These are phyloP conservation scores for Rallus crepitans DNA, from an alignment of 2,797 vertebrate species.

Conservation along the genomic window DNA sequence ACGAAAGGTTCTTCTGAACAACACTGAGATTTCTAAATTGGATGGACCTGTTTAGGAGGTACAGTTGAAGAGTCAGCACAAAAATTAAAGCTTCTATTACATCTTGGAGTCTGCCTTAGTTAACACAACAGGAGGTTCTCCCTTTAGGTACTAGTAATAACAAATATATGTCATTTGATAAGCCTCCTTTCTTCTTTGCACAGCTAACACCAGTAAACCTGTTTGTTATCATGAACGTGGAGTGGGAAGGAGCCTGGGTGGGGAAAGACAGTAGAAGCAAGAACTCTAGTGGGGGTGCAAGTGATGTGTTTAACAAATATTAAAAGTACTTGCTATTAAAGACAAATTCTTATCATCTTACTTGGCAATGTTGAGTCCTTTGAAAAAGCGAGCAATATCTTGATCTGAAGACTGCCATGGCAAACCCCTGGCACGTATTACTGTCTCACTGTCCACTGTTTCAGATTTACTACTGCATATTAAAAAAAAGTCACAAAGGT, in stretches of 20 bases:
- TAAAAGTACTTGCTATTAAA: neutral
- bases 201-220: neutral
- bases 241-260: neutral
- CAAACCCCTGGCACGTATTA: slow-evolving; percentile 93
- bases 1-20: neutral
- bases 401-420: slow-evolving; percentile 98
- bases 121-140: neutral
- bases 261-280: neutral
- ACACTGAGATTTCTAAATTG: neutral
- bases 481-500: neutral
- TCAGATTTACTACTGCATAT: slow-evolving; percentile 89
- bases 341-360: slow-evolving; percentile 64
- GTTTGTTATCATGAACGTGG: neutral
- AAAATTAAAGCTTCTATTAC: neutral
- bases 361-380: slow-evolving; percentile 98
- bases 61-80: neutral
- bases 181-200: neutral
- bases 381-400: slow-evolving; percentile 97
- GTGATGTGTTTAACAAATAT: neutral
- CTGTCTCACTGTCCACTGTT: slow-evolving; percentile 93
- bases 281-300: neutral
- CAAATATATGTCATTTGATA: rapidly evolving
- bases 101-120: neutral
- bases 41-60: neutral
- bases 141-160: neutral